Evolutionary conservation across 2,797 vertebrate species (phyloP), one percentile per base, ranked within the genome.

Genomic region (Pipistrellus nathusii): DNA sequence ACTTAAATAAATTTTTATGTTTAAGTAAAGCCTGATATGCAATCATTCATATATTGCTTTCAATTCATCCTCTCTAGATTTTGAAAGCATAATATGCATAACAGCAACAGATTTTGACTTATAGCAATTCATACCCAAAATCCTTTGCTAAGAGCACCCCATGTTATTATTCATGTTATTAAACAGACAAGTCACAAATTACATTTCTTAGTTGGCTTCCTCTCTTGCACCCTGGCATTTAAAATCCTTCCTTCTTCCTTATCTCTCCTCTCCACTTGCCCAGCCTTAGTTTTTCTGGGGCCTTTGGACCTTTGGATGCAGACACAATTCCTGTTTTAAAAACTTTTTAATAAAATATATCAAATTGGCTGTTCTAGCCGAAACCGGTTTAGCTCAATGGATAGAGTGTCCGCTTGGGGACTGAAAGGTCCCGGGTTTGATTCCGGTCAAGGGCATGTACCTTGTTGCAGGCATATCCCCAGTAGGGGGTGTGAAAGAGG

Each of bases 61-160:
- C 20, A 66, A 69, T 94, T 96, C 59, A 73, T 15, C 41, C 77
- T 93, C 12, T 88, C 69, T 96, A 86, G 1, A 53, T 84, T 92
- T 94, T 80, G 13, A 96, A 95, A 95, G n/a, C 2, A 25, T 94
- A 83, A 83, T 71, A 17, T 95, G 85, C 85, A 80, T 41, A 94
- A 8, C 7, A 62, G 8, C 55, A 72, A 76, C 21, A 75, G 25
- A 91, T 81, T 85, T 53, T 88, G 46, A 85, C 32, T 53, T 82
- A 48, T 0, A 84, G 73, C 30, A n/a, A 53, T 77, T 88, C 35
- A 85, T 11, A 46, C 2, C 46, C 55, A 55, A 85, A 85, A 25
- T 35, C 71, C 23, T 88, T 91, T 88, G 85, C 57, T 35, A 62
- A 66, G 4, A 53, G 6, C 32, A 35, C 17, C 32, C 41, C 9